Evolutionary conservation across 1,140 invertebrate species (phyloP), one percentile per base, ranked within the genome.

Genomic region (Plectrocnemia conspersa): DNA sequence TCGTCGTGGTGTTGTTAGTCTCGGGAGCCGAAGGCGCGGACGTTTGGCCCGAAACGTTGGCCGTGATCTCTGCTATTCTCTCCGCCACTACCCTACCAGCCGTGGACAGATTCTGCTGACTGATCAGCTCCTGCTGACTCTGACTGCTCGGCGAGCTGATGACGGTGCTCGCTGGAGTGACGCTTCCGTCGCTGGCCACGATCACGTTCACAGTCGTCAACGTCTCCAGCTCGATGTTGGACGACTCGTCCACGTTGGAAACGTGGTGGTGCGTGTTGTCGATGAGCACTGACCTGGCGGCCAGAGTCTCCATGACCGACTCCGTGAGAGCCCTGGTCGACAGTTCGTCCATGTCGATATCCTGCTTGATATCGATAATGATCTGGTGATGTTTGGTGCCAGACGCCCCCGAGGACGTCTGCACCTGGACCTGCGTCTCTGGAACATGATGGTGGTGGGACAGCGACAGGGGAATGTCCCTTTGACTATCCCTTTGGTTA

Each of bases 331-430:
- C 73, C 1, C 74, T 60, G 0, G 74, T 76, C 13, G 74, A 75
- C 46, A 75, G 16, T 52, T 75, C 73, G 56, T 75, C 71, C 35
- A 76, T 76, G 41, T 75, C 72, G 41, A 75, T 75, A 38, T 76
- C 74, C 54, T 76, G 73, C 53, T 76, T 76, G 18, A 76, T 76
- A 41, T 76, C 74, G 38, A 76, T 76, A 49, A 76, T 76, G 22
- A 76, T 76, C 59, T 76, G 74, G 47, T 76, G 74, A 0, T 72
- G 65, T 54, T 76, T 76, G 15, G 62, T 64, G 11, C 71, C 70
- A n/a, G 65, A 68, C 10, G 59, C 44, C 1, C 70, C 69, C 0
- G 66, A 65, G 0, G 72, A 66, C 22, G 62, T 69, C 54, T 70
- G 69, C 1, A 74, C 68, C 47, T 76, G 72, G 5, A 63, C 54